A percentile compares a stretch with the other conserved stretches of the same genome.
phyloP scores from a whole-genome alignment of 2,888 invertebrate species.

The Apantesis nais region DNA sequence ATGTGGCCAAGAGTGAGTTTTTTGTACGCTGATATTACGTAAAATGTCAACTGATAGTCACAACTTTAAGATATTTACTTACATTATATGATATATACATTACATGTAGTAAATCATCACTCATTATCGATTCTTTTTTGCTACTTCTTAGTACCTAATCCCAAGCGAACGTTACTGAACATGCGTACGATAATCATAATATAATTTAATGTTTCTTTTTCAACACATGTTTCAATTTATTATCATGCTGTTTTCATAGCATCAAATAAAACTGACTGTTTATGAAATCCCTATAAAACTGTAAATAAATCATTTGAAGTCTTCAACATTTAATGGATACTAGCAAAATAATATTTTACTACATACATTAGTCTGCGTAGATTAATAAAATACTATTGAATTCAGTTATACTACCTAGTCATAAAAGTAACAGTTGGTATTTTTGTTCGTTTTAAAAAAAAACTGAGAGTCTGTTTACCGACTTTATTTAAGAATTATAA shows the following conservation, averaged over 20 bases:
- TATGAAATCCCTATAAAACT: conserved; percentile 8
- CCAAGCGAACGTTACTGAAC: background rate
- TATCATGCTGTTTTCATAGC: background rate
- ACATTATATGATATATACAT: too few relatives aligned
- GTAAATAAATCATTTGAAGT: conserved; percentile 11
- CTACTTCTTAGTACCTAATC: background rate
- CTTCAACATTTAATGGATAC: background rate
- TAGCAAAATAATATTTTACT: background rate
- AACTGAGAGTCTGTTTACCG: too few relatives aligned
- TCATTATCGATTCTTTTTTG: background rate
- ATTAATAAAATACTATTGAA: background rate
- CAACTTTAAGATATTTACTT: background rate
- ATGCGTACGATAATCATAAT: conserved; percentile 1
- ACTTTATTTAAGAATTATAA: too few relatives aligned
- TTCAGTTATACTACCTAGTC: background rate
- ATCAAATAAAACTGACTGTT: conserved; percentile 1
- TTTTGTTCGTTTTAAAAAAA: background rate
- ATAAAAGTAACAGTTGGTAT: background rate
- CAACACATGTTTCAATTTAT: conserved; percentile 7
- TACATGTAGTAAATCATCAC: background rate
- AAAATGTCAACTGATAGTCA: background rate
- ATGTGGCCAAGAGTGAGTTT: too few relatives aligned
- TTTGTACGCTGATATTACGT: background rate
- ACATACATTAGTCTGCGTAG: background rate
- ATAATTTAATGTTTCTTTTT: conserved; percentile 7